Base-by-base conservation (phyloP, 2,113 vertebrate genomes). In the Melanocharis versteri region DNA sequence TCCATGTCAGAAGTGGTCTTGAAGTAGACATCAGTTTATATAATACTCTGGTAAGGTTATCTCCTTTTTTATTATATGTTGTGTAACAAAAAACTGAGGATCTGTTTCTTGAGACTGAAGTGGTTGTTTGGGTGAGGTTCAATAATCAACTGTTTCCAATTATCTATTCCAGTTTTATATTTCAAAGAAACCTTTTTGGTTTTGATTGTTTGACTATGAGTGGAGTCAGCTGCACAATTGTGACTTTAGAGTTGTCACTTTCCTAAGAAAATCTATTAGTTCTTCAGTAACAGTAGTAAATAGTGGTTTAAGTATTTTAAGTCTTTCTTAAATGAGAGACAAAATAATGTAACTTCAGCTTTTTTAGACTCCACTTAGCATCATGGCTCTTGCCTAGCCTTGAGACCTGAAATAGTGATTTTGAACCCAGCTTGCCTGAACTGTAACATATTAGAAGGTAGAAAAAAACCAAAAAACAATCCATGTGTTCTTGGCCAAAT, bases 1-100 rank as follows among this genome's bases (percentile, higher is more conserved):
- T 98, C 96, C 99, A 99, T 93, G 94, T 98, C 88, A 98, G 98
- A 97, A 99, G 99, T 61, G 98, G 99, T 93, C 98, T 99, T 80
- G 99, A 99, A 97, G 99, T 99, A 95, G 99, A 99, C 96, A 99
- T 99, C 94, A 99, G 99, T 97, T 98, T 99, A 81, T 99, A 99
- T 97, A 99, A 99, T 95, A 99, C 99, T 72, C 97, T 99, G 98
- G 99, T 99, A 98, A 98, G 97, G 56, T 83, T 84, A 50, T 78
- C 37, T 54, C 44, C 5, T 37, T 47, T 54, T 40, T 81, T 50
- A 56, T 70, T 70, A 85, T 39, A 12, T 28, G 17, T 40, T 69
- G 22, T 33, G 23, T 54, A 58, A 37, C 39, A 81, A 58, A 87
- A 78, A 22, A 54, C 14, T 60, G 11, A n/a, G 31, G 8, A 17